phyloP scores from a whole-genome alignment of 2,797 vertebrate genomes.

The Pantherophis vulpinus region DNA sequence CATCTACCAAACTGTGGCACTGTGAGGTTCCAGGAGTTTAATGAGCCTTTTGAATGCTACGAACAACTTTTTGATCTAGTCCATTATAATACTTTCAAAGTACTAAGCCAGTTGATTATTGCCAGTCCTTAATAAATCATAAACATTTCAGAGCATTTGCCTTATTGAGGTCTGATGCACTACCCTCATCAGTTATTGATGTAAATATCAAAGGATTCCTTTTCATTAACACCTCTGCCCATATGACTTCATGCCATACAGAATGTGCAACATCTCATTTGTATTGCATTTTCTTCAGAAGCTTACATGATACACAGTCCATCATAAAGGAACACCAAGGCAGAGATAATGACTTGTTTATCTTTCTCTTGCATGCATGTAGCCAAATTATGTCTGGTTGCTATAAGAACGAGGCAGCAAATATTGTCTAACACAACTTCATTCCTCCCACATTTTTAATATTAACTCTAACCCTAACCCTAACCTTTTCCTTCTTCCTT shows the following conservation, averaged over 20 bases:
- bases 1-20: neutral
- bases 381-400: neutral
- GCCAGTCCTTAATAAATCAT: neutral
- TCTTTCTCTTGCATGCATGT: neutral
- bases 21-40: neutral
- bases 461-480: neutral
- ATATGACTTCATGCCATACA: neutral
- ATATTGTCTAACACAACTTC: neutral
- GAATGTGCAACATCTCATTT: neutral
- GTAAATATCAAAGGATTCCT: neutral
- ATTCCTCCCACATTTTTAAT: neutral
- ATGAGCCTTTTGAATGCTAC: neutral
- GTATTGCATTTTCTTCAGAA: neutral
- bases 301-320: neutral
- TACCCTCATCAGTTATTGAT: neutral
- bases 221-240: neutral
- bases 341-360: neutral
- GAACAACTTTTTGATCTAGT: neutral
- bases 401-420: neutral
- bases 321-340: neutral
- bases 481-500: neutral
- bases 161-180: neutral
- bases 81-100: neutral
- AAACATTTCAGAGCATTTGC: neutral
- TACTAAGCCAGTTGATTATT: neutral